Percentiles rank a stretch among this genome's conserved stretches.
Evolutionary conservation across 2,888 invertebrate genomes (phyloP).

Genomic region (Argyresthia goedartella): DNA sequence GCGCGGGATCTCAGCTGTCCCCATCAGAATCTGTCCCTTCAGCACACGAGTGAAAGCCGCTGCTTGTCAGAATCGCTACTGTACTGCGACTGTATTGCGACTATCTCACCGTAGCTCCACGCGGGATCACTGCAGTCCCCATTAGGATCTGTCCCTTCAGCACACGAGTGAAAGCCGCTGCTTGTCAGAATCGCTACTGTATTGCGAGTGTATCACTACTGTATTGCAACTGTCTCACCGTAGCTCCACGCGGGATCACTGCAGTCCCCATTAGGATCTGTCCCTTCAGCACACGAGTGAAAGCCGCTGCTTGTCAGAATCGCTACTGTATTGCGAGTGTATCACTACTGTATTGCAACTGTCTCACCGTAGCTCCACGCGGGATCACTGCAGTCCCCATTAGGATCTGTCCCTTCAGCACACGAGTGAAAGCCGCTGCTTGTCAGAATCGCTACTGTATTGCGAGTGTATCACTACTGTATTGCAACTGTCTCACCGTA

Average conservation of each 20-base stretch:
- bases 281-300: constrained; percentile 92
- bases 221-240: too few relatives aligned
- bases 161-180: constrained; percentile 90
- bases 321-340: too few relatives aligned
- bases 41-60: constrained; percentile 90
- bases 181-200: too few relatives aligned
- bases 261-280: constrained; percentile 81
- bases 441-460: too few relatives aligned
- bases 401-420: constrained; percentile 89
- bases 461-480: too few relatives aligned
- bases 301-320: too few relatives aligned
- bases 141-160: constrained; percentile 89
- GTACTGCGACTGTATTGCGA: too few relatives aligned
- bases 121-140: constrained; percentile 82
- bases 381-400: constrained; percentile 85
- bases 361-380: constrained; percentile 74
- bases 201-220: too few relatives aligned
- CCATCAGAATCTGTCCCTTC: constrained; percentile 87
- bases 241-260: constrained; percentile 83
- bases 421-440: constrained; percentile 89
- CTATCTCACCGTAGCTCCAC: constrained; percentile 76
- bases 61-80: too few relatives aligned
- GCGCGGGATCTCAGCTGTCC: constrained; percentile 82
- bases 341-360: too few relatives aligned
- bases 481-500: constrained; percentile 42